Conservation (phyloP, 2,888 invertebrate genomes). For the Rapana venosa region DNA sequence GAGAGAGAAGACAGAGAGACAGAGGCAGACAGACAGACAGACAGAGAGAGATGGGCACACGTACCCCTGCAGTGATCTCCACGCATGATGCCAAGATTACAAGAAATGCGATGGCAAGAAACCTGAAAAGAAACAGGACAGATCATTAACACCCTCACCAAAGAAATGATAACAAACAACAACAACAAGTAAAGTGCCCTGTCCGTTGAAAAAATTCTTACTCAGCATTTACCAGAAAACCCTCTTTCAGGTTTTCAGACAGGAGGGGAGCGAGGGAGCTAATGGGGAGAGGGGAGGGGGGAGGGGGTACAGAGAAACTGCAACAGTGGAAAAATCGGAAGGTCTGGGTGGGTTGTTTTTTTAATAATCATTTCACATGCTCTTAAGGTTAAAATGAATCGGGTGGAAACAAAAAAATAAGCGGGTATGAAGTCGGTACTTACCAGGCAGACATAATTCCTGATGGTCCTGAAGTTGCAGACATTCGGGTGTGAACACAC, state of each 20-base stretch:
- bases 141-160: no score
- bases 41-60: slow-evolving; percentile 32
- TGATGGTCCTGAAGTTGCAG: slow-evolving; percentile 23
- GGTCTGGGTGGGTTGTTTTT: no score
- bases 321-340: no score
- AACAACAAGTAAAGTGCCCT: background rate
- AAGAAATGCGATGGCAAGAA: slow-evolving; percentile 33
- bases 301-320: no score
- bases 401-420: background rate
- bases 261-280: no score
- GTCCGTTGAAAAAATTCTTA: background rate
- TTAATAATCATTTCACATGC: no score
- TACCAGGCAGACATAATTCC: slow-evolving; percentile 48
- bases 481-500: slow-evolving; percentile 20
- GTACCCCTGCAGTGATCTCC: slow-evolving; percentile 41
- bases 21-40: background rate
- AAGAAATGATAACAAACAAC: background rate
- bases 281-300: no score
- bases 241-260: no score
- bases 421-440: slow-evolving; percentile 12
- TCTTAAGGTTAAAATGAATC: background rate
- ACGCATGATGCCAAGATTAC: slow-evolving; percentile 33
- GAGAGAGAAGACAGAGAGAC: background rate
- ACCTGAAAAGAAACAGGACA: slow-evolving; percentile 40
- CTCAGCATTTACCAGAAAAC: slow-evolving; percentile 4